A percentile compares a stretch with the other conserved stretches of the same genome.
phyloP scores from a whole-genome alignment of 1,140 invertebrate genomes.

The Mya arenaria region DNA sequence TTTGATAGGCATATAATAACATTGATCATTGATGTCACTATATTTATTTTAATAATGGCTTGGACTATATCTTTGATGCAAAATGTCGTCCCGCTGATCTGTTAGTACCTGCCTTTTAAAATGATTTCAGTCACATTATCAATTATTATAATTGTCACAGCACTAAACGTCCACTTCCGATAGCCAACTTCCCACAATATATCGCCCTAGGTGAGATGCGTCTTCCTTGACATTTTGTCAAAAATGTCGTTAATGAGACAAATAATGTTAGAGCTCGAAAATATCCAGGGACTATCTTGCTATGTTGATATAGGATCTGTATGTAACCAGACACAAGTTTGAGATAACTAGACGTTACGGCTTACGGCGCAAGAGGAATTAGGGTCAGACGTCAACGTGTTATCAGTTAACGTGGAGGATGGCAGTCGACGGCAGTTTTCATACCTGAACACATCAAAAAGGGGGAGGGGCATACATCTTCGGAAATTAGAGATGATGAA shows the following conservation, averaged over 20 bases:
- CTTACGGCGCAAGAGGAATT: neutral
- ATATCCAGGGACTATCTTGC: slow-evolving; percentile 80
- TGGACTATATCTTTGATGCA: slow-evolving; percentile 99
- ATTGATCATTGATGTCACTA: slow-evolving; percentile 99
- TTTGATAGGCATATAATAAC: too few relatives aligned
- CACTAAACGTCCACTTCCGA: slow-evolving; percentile 98
- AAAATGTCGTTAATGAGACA: slow-evolving; percentile 82
- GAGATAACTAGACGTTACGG: slow-evolving; percentile 4
- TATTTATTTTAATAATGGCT: slow-evolving; percentile 99
- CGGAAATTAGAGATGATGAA: too few relatives aligned
- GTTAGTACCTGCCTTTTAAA: slow-evolving; percentile 99
- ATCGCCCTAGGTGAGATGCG: slow-evolving; percentile 96
- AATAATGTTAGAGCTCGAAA: slow-evolving; percentile 71
- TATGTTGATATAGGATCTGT: slow-evolving; percentile 86
- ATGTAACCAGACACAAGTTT: slow-evolving; percentile 34
- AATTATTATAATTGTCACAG: slow-evolving; percentile 98
- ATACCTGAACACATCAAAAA: slow-evolving; percentile 97
- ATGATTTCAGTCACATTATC: slow-evolving; percentile 99
- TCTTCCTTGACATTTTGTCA: slow-evolving; percentile 95
- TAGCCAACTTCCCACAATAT: slow-evolving; percentile 97
- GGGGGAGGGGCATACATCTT: slow-evolving; percentile 74
- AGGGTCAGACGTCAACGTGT: neutral
- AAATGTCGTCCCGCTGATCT: slow-evolving; percentile 98
- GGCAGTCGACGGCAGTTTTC: slow-evolving; percentile 95
- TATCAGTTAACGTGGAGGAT: slow-evolving; percentile 90